Evolutionary conservation across 2,113 vertebrate genomes (phyloP).

Genomic region (Felis chaus): DNA sequence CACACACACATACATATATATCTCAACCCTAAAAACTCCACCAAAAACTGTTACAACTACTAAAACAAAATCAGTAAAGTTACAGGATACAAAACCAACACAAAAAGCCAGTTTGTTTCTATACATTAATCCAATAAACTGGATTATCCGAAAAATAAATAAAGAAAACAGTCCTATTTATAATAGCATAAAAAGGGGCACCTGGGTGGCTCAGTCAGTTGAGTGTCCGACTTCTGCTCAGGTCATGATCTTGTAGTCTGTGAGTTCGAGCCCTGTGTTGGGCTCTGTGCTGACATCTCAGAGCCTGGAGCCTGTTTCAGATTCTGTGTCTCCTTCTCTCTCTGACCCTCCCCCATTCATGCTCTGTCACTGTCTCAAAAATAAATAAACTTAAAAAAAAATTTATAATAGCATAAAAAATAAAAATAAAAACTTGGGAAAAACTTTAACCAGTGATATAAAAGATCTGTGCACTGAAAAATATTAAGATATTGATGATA

Average conservation of each 20-base stretch:
- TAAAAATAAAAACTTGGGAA: not conserved
- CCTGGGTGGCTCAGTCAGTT: too few relatives aligned
- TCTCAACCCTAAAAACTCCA: not conserved
- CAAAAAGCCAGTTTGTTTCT: not conserved
- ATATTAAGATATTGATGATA: not conserved
- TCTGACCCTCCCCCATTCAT: too few relatives aligned
- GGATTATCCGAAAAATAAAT: not conserved
- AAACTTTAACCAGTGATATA: not conserved
- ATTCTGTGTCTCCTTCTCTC: too few relatives aligned
- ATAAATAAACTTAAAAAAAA: not conserved
- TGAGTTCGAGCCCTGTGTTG: too few relatives aligned
- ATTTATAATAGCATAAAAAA: not conserved
- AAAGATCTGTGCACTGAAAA: not conserved
- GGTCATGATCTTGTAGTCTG: too few relatives aligned
- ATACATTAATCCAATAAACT: not conserved
- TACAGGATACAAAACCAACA: not conserved
- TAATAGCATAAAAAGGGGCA: not conserved
- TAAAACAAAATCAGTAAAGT: not conserved
- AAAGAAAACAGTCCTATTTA: not conserved
- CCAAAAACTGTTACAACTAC: not conserved
- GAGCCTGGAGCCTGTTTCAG: too few relatives aligned
- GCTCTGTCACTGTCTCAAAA: not conserved
- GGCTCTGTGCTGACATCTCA: too few relatives aligned
- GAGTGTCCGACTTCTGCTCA: too few relatives aligned
- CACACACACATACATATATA: not conserved